Base-by-base conservation (phyloP, 1,140 invertebrate species). In the Drosophila prosaltans region DNA sequence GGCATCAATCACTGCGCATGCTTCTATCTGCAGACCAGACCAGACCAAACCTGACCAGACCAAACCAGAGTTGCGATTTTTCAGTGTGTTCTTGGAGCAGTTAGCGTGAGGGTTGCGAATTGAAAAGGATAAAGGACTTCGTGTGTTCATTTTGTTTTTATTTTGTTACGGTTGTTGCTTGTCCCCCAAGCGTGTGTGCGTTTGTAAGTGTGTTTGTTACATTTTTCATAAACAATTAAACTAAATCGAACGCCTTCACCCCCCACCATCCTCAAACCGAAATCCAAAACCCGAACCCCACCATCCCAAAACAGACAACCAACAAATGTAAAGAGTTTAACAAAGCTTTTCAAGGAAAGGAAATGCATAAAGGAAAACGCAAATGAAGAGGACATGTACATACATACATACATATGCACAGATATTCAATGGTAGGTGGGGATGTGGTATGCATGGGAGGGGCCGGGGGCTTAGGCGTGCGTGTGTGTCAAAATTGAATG, bases 81-180 rank as follows among this genome's bases (percentile, higher is more conserved):
- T 86, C 72, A 86, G 80, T 86, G 59, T 66, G 72, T 69, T 73
- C 70, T 71, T 74, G 62, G 54, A 72, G 80, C 80, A 86, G 83
- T 74, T 88, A 69, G 84, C 76, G 84, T 74, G 68, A 66, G 84
- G 45, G 83, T 63, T 63, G 75, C 39, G 16, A 51, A 51, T 10
- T 3, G n/a, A 26, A 51, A 51, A 3, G 21, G 9, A 51, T 51
- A 26, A 26, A 1, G 24, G n/a, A 26, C 3, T 51, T 51, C 2
- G 45, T 51, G 21, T 51, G 24, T 10, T 51, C 24, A 51, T 26
- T 48, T 51, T 51, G 21, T 51, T 51, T 51, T 51, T 26, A 26
- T 51, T 26, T 51, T 26, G 45, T 51, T 26, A 51, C 21, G 45
- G 45, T 51, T 51, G 45, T 48, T 63, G n/a, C 26, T 55, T 45